phyloP scores from a whole-genome alignment of 2,888 invertebrate genomes.

The Conops quadrifasciatus region DNA sequence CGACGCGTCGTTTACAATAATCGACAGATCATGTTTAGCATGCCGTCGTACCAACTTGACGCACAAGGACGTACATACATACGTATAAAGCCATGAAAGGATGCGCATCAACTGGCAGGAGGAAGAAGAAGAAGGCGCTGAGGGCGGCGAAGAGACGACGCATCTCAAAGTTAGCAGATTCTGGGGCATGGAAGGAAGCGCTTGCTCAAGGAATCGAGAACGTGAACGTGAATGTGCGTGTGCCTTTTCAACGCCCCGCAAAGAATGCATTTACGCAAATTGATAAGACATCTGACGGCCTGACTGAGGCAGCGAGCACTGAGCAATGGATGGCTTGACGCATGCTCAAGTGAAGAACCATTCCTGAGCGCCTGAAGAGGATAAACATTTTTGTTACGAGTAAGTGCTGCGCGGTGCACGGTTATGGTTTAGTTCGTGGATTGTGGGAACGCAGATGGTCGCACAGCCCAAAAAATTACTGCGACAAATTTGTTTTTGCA shows the following conservation, averaged over 20 bases:
- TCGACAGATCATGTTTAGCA: constrained; percentile 43
- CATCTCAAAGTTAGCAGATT: no score
- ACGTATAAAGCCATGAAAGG: constrained; percentile 36
- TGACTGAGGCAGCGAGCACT: not conserved
- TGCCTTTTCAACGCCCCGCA: constrained; percentile 41
- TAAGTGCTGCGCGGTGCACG: not conserved
- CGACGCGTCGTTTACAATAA: constrained; percentile 39
- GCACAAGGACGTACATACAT: constrained; percentile 8
- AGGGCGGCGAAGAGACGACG: not conserved
- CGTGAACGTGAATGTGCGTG: constrained; percentile 30
- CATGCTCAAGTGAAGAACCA: not conserved
- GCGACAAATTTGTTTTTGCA: no score
- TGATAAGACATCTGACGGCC: constrained; percentile 42
- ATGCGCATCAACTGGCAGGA: constrained; percentile 3
- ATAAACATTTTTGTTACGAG: constrained; percentile 13
- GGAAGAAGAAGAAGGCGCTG: not conserved
- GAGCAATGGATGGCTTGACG: not conserved
- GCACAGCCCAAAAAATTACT: no score
- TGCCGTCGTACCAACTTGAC: constrained; percentile 37
- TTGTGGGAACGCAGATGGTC: not conserved
- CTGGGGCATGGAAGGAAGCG: no score
- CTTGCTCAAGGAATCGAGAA: constrained; percentile 28
- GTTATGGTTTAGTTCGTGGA: not conserved
- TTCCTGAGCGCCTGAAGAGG: not conserved
- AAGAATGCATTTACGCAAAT: constrained; percentile 47